phyloP scores from a whole-genome alignment of 1,140 invertebrate genomes.

The Eupristina koningsbergeri region DNA sequence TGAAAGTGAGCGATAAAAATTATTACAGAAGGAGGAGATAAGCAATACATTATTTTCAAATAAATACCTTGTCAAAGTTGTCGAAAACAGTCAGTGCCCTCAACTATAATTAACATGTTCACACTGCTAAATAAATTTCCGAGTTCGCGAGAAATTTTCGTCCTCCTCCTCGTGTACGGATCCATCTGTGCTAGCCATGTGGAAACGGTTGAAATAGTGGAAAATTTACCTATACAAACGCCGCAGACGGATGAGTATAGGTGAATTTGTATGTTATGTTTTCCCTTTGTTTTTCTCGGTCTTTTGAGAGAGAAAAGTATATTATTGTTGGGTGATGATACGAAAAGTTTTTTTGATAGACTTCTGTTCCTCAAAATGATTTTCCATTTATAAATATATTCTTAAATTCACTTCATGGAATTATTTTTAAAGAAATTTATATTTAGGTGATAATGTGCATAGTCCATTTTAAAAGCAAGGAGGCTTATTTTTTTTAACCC shows the following conservation, averaged over 20 bases:
- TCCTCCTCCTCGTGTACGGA: background rate
- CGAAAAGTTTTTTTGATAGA: background rate
- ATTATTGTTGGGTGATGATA: background rate
- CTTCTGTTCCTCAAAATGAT: background rate
- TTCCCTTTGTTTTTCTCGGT: too few species aligned
- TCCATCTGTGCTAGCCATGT: background rate
- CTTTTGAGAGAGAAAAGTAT: background rate
- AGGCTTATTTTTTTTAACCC: too few species aligned
- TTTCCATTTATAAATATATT: background rate
- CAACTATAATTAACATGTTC: conserved; percentile 6
- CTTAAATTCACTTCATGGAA: background rate
- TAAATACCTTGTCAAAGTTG: conserved; percentile 1
- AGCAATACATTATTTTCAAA: background rate
- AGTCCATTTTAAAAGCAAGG: too few species aligned
- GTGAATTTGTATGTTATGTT: background rate
- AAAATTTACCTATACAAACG: too few species aligned
- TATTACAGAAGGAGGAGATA: background rate
- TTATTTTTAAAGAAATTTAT: background rate
- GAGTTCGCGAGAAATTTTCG: background rate
- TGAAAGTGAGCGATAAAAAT: background rate
- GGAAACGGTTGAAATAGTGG: too few species aligned
- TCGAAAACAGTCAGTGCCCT: background rate
- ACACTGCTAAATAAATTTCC: background rate
- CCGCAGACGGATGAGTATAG: background rate
- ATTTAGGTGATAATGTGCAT: too few species aligned